Conservation (phyloP, 2,113 vertebrate species). For the Platichthys flesus region DNA sequence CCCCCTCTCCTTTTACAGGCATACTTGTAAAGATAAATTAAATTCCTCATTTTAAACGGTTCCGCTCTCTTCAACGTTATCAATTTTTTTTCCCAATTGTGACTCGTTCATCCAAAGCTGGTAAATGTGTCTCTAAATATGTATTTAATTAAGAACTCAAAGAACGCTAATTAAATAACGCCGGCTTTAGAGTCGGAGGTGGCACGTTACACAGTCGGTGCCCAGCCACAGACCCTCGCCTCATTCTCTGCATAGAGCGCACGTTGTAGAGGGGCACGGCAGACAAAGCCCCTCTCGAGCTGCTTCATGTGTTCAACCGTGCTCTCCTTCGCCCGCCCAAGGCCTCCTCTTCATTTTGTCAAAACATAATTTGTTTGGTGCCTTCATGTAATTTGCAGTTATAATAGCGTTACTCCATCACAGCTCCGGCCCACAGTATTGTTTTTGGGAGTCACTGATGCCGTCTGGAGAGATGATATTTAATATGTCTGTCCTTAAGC, state of each 20-base stretch:
- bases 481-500: conserved; percentile 65
- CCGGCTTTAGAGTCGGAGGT: conserved; percentile 40
- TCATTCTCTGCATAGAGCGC: neutral
- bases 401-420: conserved; percentile 58
- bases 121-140: conserved; percentile 55
- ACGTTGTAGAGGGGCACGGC: conserved; percentile 28
- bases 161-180: conserved; percentile 66
- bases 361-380: conserved; percentile 63
- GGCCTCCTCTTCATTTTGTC: conserved; percentile 52
- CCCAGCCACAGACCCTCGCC: conserved; percentile 13
- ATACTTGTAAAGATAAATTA: conserved; percentile 37
- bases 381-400: conserved; percentile 62
- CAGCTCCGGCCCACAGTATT: conserved; percentile 35
- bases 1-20: neutral
- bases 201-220: conserved; percentile 47
- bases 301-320: conserved; percentile 51
- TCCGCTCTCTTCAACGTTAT: conserved; percentile 43
- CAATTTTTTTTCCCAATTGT: conserved; percentile 42
- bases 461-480: conserved; percentile 57
- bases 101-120: conserved; percentile 45
- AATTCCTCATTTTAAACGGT: conserved; percentile 49
- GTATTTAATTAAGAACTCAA: conserved; percentile 72
- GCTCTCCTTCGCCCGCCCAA: conserved; percentile 36
- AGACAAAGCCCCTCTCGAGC: conserved; percentile 46
- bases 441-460: conserved; percentile 53